Conservation (phyloP, 2,888 invertebrate species). For the Smittia aterrima region DNA sequence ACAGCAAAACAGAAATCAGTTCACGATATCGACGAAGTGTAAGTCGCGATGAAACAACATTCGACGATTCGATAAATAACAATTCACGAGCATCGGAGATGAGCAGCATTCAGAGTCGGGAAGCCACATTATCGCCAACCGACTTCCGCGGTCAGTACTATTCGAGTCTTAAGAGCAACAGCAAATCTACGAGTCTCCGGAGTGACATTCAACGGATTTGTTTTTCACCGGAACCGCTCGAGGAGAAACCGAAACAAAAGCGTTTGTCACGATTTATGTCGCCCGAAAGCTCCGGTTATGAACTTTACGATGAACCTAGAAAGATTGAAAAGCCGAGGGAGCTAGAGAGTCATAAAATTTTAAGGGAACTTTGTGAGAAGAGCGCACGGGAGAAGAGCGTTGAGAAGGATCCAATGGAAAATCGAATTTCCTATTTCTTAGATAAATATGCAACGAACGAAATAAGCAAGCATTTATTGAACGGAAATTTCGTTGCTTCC, state of each 20-base stretch:
- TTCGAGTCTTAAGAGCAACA: slow-evolving; percentile 12
- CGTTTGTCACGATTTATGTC: slow-evolving; percentile 72
- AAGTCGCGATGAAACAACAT: slow-evolving; percentile 14
- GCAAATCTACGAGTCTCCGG: neutral
- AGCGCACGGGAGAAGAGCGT: slow-evolving; percentile 52
- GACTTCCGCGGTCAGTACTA: slow-evolving; percentile 18
- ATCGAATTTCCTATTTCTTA: slow-evolving; percentile 45
- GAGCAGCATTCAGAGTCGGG: neutral
- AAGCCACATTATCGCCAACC: slow-evolving; percentile 22
- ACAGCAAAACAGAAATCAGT: neutral
- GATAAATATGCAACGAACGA: slow-evolving; percentile 48
- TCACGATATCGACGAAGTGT: slow-evolving; percentile 1
- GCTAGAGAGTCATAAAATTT: slow-evolving; percentile 65
- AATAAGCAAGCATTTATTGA: slow-evolving; percentile 28
- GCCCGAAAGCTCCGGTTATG: slow-evolving; percentile 70
- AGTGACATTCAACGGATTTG: slow-evolving; percentile 25
- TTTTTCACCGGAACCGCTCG: slow-evolving; percentile 45
- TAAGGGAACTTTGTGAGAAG: slow-evolving; percentile 67
- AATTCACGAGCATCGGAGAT: neutral
- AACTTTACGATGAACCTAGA: slow-evolving; percentile 20
- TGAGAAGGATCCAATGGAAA: slow-evolving; percentile 46
- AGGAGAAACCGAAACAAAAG: slow-evolving; percentile 54
- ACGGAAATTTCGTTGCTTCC: neutral
- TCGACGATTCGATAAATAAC: slow-evolving; percentile 28
- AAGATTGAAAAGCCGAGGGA: slow-evolving; percentile 54